Conservation (phyloP, 2,888 invertebrate species). For the Habroteleia sp. region DNA sequence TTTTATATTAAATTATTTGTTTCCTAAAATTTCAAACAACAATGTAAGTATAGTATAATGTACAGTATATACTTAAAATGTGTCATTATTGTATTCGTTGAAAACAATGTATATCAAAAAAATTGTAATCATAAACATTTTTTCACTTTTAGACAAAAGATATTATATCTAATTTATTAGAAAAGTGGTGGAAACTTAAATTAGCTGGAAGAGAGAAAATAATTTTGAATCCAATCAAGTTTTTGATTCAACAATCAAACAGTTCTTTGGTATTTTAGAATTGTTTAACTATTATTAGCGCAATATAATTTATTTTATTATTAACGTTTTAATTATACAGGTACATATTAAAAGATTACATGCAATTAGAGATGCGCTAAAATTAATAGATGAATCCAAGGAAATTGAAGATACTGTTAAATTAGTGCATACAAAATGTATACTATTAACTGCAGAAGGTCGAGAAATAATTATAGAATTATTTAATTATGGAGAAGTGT, state of each 20-base stretch:
- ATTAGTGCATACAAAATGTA: constrained; percentile 57
- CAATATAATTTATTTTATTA: too few species aligned
- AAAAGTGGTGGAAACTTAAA: constrained; percentile 67
- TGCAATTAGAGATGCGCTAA: constrained; percentile 60
- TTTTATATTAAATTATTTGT: constrained; percentile 57
- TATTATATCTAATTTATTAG: constrained; percentile 65
- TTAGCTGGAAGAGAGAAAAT: constrained; percentile 62
- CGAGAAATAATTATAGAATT: constrained; percentile 62
- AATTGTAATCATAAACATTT: too few species aligned
- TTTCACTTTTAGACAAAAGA: constrained; percentile 63
- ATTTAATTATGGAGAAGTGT: constrained; percentile 64
- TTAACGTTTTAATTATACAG: constrained; percentile 49
- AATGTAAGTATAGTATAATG: too few species aligned
- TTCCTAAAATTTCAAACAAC: constrained; percentile 59
- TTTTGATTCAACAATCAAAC: constrained; percentile 58
- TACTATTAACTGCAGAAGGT: constrained; percentile 64
- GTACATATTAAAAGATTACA: constrained; percentile 65
- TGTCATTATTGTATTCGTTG: too few species aligned
- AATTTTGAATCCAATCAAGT: constrained; percentile 63
- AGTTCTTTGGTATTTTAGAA: constrained; percentile 64
- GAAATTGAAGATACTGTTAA: constrained; percentile 57
- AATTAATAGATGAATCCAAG: constrained; percentile 46
- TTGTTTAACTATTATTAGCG: neutral
- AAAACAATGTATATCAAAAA: too few species aligned
- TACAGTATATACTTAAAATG: too few species aligned